Evolutionary conservation across 2,113 vertebrate genomes (phyloP).

Genomic region (Chaetops frenatus): DNA sequence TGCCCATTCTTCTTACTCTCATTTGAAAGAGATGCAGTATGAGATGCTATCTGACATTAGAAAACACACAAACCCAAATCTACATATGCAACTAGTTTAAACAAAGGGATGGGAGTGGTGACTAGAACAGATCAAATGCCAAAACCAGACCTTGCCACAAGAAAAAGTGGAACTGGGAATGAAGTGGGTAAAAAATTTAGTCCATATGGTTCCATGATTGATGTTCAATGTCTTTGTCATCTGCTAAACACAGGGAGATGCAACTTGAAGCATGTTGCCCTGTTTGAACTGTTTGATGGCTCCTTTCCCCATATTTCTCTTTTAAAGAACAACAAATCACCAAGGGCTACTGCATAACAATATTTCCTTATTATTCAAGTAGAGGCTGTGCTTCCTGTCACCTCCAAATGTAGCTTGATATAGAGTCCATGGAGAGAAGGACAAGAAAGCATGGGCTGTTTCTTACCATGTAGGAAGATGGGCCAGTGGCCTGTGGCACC

Average conservation of each 20-base stretch:
- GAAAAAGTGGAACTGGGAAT: conserved; percentile 11
- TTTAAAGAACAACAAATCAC: not conserved
- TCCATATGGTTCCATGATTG: not conserved
- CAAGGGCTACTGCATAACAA: not conserved
- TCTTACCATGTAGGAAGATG: not conserved
- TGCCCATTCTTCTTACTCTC: not conserved
- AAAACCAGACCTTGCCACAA: conserved; percentile 14
- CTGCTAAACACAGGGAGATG: not conserved
- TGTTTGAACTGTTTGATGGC: not conserved
- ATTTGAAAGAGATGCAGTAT: not conserved
- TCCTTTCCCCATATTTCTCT: not conserved
- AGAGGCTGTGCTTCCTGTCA: not conserved
- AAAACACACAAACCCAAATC: not conserved
- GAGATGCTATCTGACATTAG: not conserved
- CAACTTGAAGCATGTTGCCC: not conserved
- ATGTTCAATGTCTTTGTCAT: not conserved
- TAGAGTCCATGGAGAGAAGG: not conserved
- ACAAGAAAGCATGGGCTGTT: not conserved
- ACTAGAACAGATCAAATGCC: conserved; percentile 30
- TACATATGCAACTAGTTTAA: conserved; percentile 19
- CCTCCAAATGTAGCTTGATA: not conserved
- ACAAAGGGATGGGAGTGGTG: not conserved
- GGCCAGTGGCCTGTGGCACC: not conserved
- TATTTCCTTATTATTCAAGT: not conserved
- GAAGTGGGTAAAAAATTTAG: not conserved